Evolutionary conservation across 2,888 invertebrate species (phyloP), one percentile per base, ranked within the genome.

Genomic region (Pherbina coryleti): DNA sequence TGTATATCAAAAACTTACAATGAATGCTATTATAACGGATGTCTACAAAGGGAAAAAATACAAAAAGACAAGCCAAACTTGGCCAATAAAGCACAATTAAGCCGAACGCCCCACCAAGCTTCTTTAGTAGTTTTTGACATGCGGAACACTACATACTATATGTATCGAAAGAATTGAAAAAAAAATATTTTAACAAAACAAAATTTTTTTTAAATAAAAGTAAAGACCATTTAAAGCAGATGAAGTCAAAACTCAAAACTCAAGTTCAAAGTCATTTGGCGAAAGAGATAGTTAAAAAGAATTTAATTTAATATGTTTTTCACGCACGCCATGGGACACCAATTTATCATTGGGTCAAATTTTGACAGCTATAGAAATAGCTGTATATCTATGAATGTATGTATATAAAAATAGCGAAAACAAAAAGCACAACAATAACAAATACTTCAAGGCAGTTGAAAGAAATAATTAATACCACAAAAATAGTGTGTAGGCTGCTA

Each of bases 261-360:
- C 19, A 34, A 37, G 44, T 44, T 37, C 57, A 67, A 19, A 25
- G 17, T 14, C 51, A 25, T 14, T 51, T 69, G 22, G 31, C 19
- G 28, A 51, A 49, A 69, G 51, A 17, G 49, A 22, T 17, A 11
- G 69, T 28, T n/a, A 49, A n/a, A n/a, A 34, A 14, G 34, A 31
- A 31, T 17, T 19, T 64, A 60, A 60, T 44, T 28, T 25, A 69
- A 51, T 69, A 17, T 28, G 19, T 69, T 69, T 75, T 67, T 72
- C 49, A 70, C 66, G 67, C 79, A 53, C 79, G 77, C 77, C 77
- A 69, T 77, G 79, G 67, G 78, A 75, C 77, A 72, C 60, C 66
- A 78, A 79, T 79, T 79, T 79, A 79, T 79, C 79, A 79, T 78
- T 57, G 76, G 74, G 78, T 79, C 79, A 79, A 66, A 77, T 75